These are phyloP conservation scores for Nyleta sp. DNA, from an alignment of 2,888 invertebrate species.

Conservation along the genomic window DNA sequence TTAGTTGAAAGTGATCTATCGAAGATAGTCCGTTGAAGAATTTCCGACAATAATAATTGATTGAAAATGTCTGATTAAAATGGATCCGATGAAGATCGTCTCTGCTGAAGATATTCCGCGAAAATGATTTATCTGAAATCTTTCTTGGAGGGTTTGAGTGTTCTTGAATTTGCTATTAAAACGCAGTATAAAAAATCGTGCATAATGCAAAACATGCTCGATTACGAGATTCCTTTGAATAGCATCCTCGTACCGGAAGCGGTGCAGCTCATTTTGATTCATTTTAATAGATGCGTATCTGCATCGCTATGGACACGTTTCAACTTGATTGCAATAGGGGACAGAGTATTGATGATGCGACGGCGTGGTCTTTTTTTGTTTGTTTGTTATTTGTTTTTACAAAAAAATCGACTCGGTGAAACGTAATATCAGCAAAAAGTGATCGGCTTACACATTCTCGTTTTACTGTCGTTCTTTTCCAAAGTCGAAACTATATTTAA, in stretches of 20 bases:
- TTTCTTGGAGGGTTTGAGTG: too few species aligned
- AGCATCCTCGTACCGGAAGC: constrained; percentile 15
- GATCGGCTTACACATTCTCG: constrained; percentile 75
- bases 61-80: too few species aligned
- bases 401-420: constrained; percentile 66
- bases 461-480: constrained; percentile 66
- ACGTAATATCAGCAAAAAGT: constrained; percentile 71
- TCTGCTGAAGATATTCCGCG: too few species aligned
- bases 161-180: too few species aligned
- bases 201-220: constrained; percentile 10
- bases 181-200: neutral
- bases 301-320: constrained; percentile 1
- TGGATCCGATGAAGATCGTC: too few species aligned
- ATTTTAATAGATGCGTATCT: constrained; percentile 3
- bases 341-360: constrained; percentile 12
- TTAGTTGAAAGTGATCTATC: too few species aligned
- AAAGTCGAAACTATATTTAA: neutral
- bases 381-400: neutral
- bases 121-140: too few species aligned
- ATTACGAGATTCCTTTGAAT: constrained; percentile 10
- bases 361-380: neutral
- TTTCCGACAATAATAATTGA: too few species aligned
- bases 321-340: constrained; percentile 11
- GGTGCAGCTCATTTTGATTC: constrained; percentile 43
- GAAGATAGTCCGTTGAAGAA: too few species aligned